Percentiles rank a stretch among this genome's conserved stretches.
Conservation (phyloP, 2,113 vertebrate genomes). For the Labrus mixtus region DNA sequence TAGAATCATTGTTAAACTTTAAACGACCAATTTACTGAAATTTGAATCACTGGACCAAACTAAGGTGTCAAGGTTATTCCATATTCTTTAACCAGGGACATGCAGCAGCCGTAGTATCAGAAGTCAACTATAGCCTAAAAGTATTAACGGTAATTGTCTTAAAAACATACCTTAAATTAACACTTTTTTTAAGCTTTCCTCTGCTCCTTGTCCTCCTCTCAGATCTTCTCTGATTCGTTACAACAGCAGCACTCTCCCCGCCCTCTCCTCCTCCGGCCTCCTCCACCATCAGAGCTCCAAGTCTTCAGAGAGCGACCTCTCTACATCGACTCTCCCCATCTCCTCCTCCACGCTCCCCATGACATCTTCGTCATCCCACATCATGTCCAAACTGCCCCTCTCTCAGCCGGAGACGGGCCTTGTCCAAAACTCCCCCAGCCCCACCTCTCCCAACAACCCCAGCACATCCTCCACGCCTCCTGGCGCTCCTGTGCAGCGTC, state of each 20-base stretch:
- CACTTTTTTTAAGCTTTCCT: conserved; percentile 19
- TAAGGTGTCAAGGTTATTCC: too few species aligned
- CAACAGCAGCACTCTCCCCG: conserved; percentile 78
- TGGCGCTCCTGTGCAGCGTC: conserved; percentile 47
- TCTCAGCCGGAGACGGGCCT: conserved; percentile 64
- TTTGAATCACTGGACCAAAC: too few species aligned
- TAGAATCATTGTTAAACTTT: too few species aligned
- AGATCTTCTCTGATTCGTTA: conserved; percentile 81
- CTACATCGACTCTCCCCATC: conserved; percentile 70
- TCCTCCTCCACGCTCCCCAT: conserved; percentile 62
- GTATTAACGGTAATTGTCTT: too few species aligned
- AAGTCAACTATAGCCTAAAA: too few species aligned
- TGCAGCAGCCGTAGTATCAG: too few species aligned
- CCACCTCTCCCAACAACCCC: conserved; percentile 2
- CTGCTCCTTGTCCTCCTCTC: conserved; percentile 14
- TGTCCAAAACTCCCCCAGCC: conserved; percentile 41
- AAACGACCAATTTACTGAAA: too few species aligned
- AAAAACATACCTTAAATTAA: too few species aligned
- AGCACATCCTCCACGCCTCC: conserved; percentile 49
- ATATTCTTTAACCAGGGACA: too few species aligned
- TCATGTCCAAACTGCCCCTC: conserved; percentile 53
- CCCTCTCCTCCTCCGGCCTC: conserved; percentile 65
- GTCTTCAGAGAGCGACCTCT: conserved; percentile 80
- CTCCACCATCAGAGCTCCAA: conserved; percentile 74
- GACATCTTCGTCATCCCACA: conserved; percentile 55